phyloP scores from a whole-genome alignment of 2,113 vertebrate genomes.

The Uria lomvia region DNA sequence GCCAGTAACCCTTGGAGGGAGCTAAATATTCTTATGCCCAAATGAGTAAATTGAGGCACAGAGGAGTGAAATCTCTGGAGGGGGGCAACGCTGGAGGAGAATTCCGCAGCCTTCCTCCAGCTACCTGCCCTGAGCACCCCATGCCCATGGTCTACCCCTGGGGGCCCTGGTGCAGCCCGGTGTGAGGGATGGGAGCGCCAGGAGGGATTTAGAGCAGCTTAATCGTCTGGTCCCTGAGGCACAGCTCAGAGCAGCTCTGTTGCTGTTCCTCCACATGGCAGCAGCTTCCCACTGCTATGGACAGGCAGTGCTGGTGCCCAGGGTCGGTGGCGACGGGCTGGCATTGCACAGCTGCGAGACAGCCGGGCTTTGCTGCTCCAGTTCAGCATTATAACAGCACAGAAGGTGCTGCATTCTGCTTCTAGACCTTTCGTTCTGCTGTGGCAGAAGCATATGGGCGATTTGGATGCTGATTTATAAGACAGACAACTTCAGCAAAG shows the following conservation, averaged over 20 bases:
- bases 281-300: not conserved
- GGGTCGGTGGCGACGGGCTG: accelerated
- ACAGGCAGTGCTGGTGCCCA: not conserved
- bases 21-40: not conserved
- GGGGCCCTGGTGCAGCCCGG: not conserved
- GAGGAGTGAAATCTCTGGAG: not conserved
- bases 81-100: not conserved
- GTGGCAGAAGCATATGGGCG: not conserved
- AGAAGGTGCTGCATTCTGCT: not conserved
- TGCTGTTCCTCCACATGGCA: accelerated
- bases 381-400: not conserved
- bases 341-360: accelerated
- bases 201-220: not conserved
- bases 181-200: not conserved
- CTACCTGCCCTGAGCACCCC: not conserved
- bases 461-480: not conserved
- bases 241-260: not conserved
- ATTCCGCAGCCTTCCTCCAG: not conserved
- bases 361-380: not conserved
- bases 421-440: not conserved
- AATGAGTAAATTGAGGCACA: not conserved
- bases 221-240: not conserved
- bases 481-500: not conserved
- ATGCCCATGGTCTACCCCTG: accelerated
- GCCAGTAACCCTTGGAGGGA: not conserved